Evolutionary conservation across 2,888 invertebrate genomes (phyloP), one percentile per base, ranked within the genome.

Genomic region (Kuschelorhynchus macadamiae): DNA sequence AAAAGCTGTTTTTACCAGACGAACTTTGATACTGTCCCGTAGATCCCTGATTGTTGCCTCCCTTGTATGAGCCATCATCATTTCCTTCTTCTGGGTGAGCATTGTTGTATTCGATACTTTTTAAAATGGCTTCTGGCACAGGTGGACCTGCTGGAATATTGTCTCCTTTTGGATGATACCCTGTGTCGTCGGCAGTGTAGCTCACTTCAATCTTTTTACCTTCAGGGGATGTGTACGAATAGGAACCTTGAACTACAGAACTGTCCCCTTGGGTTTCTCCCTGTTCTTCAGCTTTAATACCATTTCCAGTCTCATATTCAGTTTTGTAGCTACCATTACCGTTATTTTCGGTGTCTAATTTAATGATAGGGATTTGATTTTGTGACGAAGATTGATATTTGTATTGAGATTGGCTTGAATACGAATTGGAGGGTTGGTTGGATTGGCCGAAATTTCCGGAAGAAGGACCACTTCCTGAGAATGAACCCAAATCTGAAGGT

Each of bases 121-220:
- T 84, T 41, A 85, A 82, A 74, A 88, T 88, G 14, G 85, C 87
- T 60, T 85, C 87, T 0, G 88, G 88, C 70, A 88, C 87, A 18
- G 88, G 88, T 0, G 88, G 88, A 0, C 88, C 85, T 0, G 87
- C 87, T 11, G 88, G 88, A 18, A 88, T 77, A 69, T 88, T 88
- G 0, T 83, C 85, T 0, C 88, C 88, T 67, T 84, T 80, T 0
- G 88, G 83, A 25, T 84, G 83, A 82, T 86, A 88, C 12, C 88
- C 88, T 52, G 87, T 81, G 76, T 88, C 87, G 68, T 88, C 88
- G 66, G 88, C 88, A 0, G 83, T 84, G 76, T 88, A 88, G 1
- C 65, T 67, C 12, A 78, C 20, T 8, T 70, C 63, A 56, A 77
- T 72, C 57, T 75, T 75, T 64, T 79, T 75, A 12, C 80, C 80